Evolutionary conservation across 2,797 vertebrate genomes (phyloP), one percentile per base, ranked within the genome.

Genomic region (Oreonectes daqikongensis): DNA sequence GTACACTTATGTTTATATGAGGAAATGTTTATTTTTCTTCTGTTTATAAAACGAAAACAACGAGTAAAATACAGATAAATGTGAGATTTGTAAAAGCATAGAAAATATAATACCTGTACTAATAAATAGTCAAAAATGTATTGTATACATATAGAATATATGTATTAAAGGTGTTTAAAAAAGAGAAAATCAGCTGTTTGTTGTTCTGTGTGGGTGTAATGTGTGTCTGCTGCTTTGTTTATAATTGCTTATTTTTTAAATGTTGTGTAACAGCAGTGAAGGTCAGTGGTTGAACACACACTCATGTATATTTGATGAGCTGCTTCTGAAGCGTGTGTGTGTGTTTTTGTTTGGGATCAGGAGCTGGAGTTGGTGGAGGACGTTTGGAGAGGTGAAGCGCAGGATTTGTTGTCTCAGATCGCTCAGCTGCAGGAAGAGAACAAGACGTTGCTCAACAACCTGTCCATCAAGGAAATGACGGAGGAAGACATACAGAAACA

Each of bases 401-500:
- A 98, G 88, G 97, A 99, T 69, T 94, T 99, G 20, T 95, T 99
- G 38, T 93, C 94, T 1, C 97, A 98, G 90, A 99, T 99, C 20
- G 93, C 97, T 35, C 97, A 96, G 90, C 95, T 99, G 81, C 97
- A 99, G 90, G 95, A 98, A 85, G 97, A 99, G 86, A 99, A 99
- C 92, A 95, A 97, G 69, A 89, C 93, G 68, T 95, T 99, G 75
- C 91, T 97, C 85, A 96, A 93, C 88, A 96, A 94, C 89, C 90
- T 96, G 79, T 93, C 97, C 64, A 90, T 92, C 87, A 97, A 95
- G 88, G 96, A 98, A 63, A 85, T 97, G 90, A 95, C 94, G 0
- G 96, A 98, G 87, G 97, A 99, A 84, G 96, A 97, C 80, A 92
- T 98, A 87, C 96, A 98, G 93, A 95, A 93, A 68, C 97, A 97